Evolutionary conservation across 2,797 vertebrate genomes (phyloP).

Genomic region (Pogonophryne albipinna): DNA sequence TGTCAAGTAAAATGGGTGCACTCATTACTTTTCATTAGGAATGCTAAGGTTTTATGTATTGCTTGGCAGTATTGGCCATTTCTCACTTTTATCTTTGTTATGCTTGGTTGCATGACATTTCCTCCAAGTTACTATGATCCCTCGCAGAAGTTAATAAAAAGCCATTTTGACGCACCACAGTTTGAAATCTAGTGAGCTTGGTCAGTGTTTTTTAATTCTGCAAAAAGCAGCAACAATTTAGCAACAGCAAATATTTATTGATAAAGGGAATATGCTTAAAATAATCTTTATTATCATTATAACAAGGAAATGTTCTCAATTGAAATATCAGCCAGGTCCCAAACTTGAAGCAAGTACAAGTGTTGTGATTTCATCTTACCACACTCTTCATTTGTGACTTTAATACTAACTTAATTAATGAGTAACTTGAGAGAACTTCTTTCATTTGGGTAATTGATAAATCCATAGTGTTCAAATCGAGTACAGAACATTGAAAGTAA

Average conservation of each 20-base stretch:
- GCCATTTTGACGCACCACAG: conserved; percentile 9
- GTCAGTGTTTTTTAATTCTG: too few species aligned
- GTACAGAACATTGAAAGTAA: conserved; percentile 59
- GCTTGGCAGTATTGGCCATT: conserved; percentile 1
- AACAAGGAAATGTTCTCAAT: background rate
- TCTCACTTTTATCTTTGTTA: background rate
- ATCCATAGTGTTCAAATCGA: background rate
- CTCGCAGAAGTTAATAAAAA: conserved; percentile 14
- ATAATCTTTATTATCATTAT: background rate
- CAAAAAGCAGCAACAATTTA: background rate
- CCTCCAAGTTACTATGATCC: conserved; percentile 23
- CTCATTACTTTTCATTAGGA: conserved; percentile 8
- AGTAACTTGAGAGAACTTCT: background rate
- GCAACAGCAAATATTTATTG: too few species aligned
- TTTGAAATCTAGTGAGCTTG: conserved; percentile 1
- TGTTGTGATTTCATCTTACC: too few species aligned
- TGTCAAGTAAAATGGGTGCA: conserved; percentile 31
- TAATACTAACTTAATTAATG: too few species aligned
- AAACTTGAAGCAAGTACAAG: too few species aligned
- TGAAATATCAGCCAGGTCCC: background rate
- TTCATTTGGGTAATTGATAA: background rate
- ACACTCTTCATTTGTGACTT: too few species aligned
- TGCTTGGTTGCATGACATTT: background rate
- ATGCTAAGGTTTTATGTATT: background rate
- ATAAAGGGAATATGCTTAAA: background rate